Conservation (phyloP, 2,113 vertebrate genomes). For the Proterorhinus semilunaris region DNA sequence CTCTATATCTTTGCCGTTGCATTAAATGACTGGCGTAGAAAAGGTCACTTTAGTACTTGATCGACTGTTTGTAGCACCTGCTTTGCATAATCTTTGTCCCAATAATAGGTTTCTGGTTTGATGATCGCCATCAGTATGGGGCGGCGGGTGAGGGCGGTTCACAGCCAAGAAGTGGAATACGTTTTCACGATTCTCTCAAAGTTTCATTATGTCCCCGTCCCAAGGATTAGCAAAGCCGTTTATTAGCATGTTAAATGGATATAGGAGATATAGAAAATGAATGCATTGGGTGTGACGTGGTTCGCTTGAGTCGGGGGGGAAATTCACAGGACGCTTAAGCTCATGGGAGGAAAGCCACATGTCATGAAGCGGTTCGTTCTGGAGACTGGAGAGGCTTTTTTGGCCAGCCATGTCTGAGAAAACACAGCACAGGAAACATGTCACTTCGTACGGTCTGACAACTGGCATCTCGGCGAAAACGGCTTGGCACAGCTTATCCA, state of each 20-base stretch:
- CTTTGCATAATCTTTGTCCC: constrained; percentile 38
- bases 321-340: constrained; percentile 41
- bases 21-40: constrained; percentile 69
- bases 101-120: constrained; percentile 33
- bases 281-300: constrained; percentile 17
- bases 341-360: constrained; percentile 52
- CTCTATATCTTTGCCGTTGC: constrained; percentile 39
- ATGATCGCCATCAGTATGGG: constrained; percentile 26
- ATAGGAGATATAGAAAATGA: not conserved
- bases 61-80: constrained; percentile 53
- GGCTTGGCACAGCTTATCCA: constrained; percentile 64
- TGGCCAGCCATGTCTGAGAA: constrained; percentile 55
- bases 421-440: constrained; percentile 59
- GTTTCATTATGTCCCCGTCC: not conserved
- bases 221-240: not conserved
- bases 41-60: constrained; percentile 72
- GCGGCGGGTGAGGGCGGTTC: constrained; percentile 4
- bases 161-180: not conserved
- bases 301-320: constrained; percentile 26
- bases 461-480: constrained; percentile 64
- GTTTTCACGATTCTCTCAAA: not conserved
- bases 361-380: constrained; percentile 40
- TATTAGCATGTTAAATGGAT: constrained; percentile 8
- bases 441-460: constrained; percentile 58
- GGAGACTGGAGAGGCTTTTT: constrained; percentile 49